These are phyloP conservation scores for Hydra vulgaris DNA, from an alignment of 30 jellyfish, hydroid and myxozoan species.

Conservation along the genomic window DNA sequence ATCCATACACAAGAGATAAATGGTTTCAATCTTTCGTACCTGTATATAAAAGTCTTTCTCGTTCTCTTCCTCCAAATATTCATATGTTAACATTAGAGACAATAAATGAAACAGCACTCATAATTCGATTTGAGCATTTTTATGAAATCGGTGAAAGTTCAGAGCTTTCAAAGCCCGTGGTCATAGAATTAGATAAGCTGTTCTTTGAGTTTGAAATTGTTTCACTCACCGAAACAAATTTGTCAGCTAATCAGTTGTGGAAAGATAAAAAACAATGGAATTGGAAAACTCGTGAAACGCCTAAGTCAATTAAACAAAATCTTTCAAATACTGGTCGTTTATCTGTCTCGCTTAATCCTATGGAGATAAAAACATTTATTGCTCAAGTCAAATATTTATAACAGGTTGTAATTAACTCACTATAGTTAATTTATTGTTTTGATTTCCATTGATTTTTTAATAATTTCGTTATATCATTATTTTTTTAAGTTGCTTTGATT, in stretches of 20 bases:
- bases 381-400: too few relatives aligned
- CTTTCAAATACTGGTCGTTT: constrained; percentile 13
- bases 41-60: constrained; percentile 37
- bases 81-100: constrained; percentile 78
- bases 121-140: constrained; percentile 59
- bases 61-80: constrained; percentile 64
- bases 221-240: constrained; percentile 48
- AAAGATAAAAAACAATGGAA: constrained; percentile 48
- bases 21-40: constrained; percentile 46
- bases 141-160: constrained; percentile 68
- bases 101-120: constrained; percentile 8
- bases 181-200: constrained; percentile 35
- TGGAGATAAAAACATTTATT: constrained; percentile 51
- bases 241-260: constrained; percentile 66
- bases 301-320: too few relatives aligned
- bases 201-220: constrained; percentile 51
- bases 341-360: constrained; percentile 48
- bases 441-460: too few relatives aligned
- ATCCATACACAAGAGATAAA: constrained; percentile 28
- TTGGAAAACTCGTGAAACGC: constrained; percentile 55
- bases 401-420: too few relatives aligned
- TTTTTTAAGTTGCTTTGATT: too few relatives aligned
- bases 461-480: too few relatives aligned
- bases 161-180: constrained; percentile 30
- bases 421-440: too few relatives aligned